These are phyloP conservation scores for Eulemur albifrons DNA, from an alignment of 2,797 vertebrate genomes.

Conservation along the genomic window DNA sequence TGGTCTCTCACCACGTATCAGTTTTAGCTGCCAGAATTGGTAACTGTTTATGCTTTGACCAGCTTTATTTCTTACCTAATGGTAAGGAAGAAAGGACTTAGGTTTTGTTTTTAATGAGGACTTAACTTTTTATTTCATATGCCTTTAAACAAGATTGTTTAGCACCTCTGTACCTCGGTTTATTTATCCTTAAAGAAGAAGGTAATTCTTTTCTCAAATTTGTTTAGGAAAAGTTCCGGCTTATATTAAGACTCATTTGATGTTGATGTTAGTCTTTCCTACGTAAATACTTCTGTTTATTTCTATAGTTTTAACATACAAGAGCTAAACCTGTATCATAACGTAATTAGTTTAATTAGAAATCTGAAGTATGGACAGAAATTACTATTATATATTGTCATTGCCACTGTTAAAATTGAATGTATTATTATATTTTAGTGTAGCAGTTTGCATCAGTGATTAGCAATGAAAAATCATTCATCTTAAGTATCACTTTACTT, in stretches of 20 bases:
- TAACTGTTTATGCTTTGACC: neutral
- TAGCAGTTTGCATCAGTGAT: neutral
- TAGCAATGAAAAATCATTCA: slow-evolving; percentile 24
- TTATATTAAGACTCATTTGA: neutral
- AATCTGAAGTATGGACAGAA: neutral
- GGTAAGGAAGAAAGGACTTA: neutral
- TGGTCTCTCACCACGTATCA: neutral
- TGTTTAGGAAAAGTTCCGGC: neutral
- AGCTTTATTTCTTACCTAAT: neutral
- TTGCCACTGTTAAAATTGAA: slow-evolving; percentile 30
- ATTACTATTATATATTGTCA: neutral
- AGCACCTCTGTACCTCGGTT: neutral
- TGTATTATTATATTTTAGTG: slow-evolving; percentile 16
- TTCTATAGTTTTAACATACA: neutral
- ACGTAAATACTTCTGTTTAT: neutral
- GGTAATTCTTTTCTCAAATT: neutral
- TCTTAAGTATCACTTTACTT: slow-evolving; percentile 40
- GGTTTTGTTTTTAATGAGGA: neutral
- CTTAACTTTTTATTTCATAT: neutral
- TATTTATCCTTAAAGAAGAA: neutral
- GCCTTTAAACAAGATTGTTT: neutral
- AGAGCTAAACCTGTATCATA: neutral
- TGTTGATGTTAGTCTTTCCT: neutral
- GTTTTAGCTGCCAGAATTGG: neutral
- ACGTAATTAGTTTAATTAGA: neutral